phyloP scores from a whole-genome alignment of 2,888 invertebrate genomes.

The Cantharis nigra region DNA sequence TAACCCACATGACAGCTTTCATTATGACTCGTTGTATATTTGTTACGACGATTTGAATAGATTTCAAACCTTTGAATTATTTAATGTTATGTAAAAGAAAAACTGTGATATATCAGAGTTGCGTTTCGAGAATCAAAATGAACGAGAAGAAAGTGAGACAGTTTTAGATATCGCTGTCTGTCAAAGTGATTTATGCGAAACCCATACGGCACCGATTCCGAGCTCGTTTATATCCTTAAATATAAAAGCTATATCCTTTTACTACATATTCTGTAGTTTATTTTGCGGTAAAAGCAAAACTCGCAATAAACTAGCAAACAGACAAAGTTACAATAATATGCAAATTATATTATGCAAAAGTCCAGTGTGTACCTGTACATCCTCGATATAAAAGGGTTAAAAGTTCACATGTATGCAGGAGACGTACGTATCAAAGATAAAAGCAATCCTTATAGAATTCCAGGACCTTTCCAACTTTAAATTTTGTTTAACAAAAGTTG shows the following conservation, averaged over 20 bases:
- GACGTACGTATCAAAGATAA: not conserved
- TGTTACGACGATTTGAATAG: conserved; percentile 29
- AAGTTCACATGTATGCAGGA: conserved; percentile 10
- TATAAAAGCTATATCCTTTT: conserved; percentile 35
- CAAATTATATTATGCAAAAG: conserved; percentile 32
- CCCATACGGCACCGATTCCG: conserved; percentile 44
- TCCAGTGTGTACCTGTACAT: conserved; percentile 10
- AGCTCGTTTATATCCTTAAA: conserved; percentile 38
- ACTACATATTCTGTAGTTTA: conserved; percentile 27
- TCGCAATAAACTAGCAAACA: conserved; percentile 15
- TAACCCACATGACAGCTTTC: conserved; percentile 23
- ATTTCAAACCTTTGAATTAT: conserved; percentile 24
- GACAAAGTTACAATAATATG: conserved; percentile 33
- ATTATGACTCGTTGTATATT: conserved; percentile 27
- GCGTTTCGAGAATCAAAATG: conserved; percentile 30
- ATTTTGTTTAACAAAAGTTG: not conserved
- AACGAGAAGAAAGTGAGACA: conserved; percentile 44
- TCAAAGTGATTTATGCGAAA: conserved; percentile 55
- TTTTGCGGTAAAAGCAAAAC: conserved; percentile 29
- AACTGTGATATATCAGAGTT: conserved; percentile 28
- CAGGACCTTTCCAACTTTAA: not conserved
- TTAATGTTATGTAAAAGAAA: conserved; percentile 32
- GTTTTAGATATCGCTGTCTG: conserved; percentile 52
- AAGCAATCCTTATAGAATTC: not conserved
- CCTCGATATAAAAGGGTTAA: conserved; percentile 22